Evolutionary conservation across 1,140 invertebrate genomes (phyloP), one percentile per base, ranked within the genome.

Genomic region (Cherax destructor): DNA sequence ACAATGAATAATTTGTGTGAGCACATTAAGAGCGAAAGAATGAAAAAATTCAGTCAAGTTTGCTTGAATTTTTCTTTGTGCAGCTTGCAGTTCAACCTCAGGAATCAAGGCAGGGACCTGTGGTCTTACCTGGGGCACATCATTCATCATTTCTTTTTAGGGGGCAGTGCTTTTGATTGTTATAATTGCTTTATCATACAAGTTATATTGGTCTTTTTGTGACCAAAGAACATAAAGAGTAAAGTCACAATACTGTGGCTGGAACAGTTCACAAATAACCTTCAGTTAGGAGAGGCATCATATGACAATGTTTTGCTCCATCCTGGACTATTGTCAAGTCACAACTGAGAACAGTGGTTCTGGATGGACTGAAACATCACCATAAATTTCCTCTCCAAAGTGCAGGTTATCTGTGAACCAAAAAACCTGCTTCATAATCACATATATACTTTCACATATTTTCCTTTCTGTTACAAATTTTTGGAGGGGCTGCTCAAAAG

Each of bases 101-200:
- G 89, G 89, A 91, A 91, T 85, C 89, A 86, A 74, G 89, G 89
- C 89, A 91, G 89, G 89, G 89, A 91, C 88, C 72, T 77, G 88
- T 72, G 81, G 81, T 84, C 72, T 84, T 74, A 72, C 49, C 56
- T 77, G 61, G 10, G 72, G 88, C 88, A 90, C 72, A 69, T 24
- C 72, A 78, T 41, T 78, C 74, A 83, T 86, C 76, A 77, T 49
- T 11, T 76, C 24, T n/a, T 69, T 69, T 78, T 47, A 74, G 5
- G 52, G 30, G 56, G 47, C 49, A 79, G 65, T 72, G 69, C 69
- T 74, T 85, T 50, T 74, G 65, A 85, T 85, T 72, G 47, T 74
- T 50, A 79, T n/a, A 47, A 47, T 79, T 56, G 47, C 77, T 79
- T 78, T 79, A 79, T 30, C 50, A n/a, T 74, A n/a, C 21, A 18